Base-by-base conservation (phyloP, 2,888 invertebrate species). In the Coremacera marginata region DNA sequence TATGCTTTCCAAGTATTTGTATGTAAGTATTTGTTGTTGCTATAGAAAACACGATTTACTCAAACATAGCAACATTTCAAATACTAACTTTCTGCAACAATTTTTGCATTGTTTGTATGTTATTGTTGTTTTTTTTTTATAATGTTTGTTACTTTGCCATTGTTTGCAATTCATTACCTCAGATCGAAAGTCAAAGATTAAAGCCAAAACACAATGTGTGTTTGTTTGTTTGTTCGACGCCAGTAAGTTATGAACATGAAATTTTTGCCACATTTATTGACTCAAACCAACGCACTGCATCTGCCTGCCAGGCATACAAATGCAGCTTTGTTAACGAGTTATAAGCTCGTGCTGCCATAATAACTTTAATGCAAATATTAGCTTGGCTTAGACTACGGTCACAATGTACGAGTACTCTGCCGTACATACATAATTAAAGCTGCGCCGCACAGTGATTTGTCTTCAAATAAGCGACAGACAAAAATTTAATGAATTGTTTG, bases 171-270 rank as follows among this genome's bases (percentile, higher is more conserved):
- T 68, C 68, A 68, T 68, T 68, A 68, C 44, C 22, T 49, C 16
- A 49, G 68, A 68, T 68, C 51, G 68, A 68, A 68, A 68, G 68
- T 51, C 68, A 68, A 51, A 68, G 68, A 68, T 68, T 68, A 68
- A 68, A 68, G 49, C 49, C 22, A 51, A 68, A 68, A 27, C 49
- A 27, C 25, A n/a, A 27, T 68, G 68, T 49, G 49, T 19, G 49
- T 19, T 49, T 19, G 37, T 44, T 27, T 62, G 22, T 16, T 51
- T 49, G 25, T 68, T 11, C 31, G 63, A 19, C 68, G 22, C 22
- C 9, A 49, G 68, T 68, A 25, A 68, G 68, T 52, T 68, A 51
- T 51, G 27, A 68, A 68, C 51, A 25, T 68, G 68, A 68, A 68
- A 51, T 67, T 67, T 44, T 67, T 44, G 44, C 44, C 44, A 2